Conservation (phyloP, 2,888 invertebrate genomes). For the Pedicia rivosa region DNA sequence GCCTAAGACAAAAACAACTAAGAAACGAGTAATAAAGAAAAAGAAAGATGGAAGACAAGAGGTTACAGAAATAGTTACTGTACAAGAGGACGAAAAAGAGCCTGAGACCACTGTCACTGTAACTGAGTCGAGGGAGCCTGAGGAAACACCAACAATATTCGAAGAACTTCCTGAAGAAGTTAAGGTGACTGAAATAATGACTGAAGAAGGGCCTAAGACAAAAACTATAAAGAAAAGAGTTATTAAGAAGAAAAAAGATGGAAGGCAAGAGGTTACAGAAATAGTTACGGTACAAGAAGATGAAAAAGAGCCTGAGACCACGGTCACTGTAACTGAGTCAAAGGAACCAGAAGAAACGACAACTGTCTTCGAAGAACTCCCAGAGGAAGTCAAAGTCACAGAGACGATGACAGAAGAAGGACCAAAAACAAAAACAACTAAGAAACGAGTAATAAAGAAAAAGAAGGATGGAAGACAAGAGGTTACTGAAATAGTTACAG, state of each 20-base stretch:
- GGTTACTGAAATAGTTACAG: slow-evolving; percentile 13
- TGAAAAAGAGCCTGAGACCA: slow-evolving; percentile 23
- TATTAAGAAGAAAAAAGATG: slow-evolving; percentile 23
- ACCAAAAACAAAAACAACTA: slow-evolving; percentile 8
- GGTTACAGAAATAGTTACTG: slow-evolving; percentile 30
- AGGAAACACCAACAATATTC: slow-evolving; percentile 14
- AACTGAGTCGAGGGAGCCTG: slow-evolving; percentile 19
- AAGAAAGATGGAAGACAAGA: slow-evolving; percentile 21
- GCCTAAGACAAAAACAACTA: slow-evolving; percentile 16
- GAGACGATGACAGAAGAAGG: slow-evolving; percentile 19
- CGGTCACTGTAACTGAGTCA: slow-evolving; percentile 20
- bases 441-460: slow-evolving; percentile 14
- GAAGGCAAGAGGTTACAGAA: slow-evolving; percentile 27
- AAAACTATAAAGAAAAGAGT: slow-evolving; percentile 18
- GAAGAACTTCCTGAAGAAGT: slow-evolving; percentile 26
- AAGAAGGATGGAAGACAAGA: slow-evolving; percentile 17
- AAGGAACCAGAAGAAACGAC: slow-evolving; percentile 13
- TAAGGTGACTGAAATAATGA: slow-evolving; percentile 19
- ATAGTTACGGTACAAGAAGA: slow-evolving; percentile 27
- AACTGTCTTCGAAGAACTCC: slow-evolving; percentile 21
- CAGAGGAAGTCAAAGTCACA: slow-evolving; percentile 23
- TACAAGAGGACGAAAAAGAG: slow-evolving; percentile 25
- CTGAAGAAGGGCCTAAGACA: slow-evolving; percentile 5
- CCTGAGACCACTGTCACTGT: slow-evolving; percentile 23
- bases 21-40: slow-evolving; percentile 19